Conservation (phyloP, 2,113 vertebrate genomes). For the Malurus elegans region DNA sequence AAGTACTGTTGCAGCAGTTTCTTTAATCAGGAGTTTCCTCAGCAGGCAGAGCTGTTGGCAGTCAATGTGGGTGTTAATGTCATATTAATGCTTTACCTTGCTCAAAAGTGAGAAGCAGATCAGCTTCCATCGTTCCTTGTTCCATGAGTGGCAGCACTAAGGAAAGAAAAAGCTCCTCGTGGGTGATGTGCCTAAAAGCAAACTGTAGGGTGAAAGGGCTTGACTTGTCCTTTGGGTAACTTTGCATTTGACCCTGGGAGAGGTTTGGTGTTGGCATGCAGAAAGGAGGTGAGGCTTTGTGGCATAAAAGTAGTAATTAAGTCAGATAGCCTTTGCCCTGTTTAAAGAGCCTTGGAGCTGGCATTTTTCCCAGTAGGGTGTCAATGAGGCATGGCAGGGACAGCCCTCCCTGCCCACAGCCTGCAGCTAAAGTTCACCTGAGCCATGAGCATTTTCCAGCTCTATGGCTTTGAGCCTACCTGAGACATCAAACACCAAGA, state of each 20-base stretch:
- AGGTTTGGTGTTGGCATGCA: background rate
- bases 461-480: background rate
- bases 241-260: background rate
- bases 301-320: background rate
- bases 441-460: background rate
- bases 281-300: background rate
- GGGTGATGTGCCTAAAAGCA: background rate
- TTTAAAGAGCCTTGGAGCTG: background rate
- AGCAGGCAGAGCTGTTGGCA: background rate
- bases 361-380: background rate
- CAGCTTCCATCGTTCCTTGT: background rate
- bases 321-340: background rate
- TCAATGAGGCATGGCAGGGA: background rate
- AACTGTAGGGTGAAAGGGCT: background rate
- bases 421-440: background rate
- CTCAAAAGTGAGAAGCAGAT: background rate
- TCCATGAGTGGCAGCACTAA: background rate
- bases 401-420: background rate
- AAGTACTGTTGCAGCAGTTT: background rate
- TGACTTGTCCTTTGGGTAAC: background rate
- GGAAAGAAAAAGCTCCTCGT: background rate
- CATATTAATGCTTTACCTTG: constrained; percentile 40
- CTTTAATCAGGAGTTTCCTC: background rate
- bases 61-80: background rate
- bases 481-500: background rate